Evolutionary conservation across 2,888 invertebrate species (phyloP), one percentile per base, ranked within the genome.

Genomic region (Thymelicus acteon): DNA sequence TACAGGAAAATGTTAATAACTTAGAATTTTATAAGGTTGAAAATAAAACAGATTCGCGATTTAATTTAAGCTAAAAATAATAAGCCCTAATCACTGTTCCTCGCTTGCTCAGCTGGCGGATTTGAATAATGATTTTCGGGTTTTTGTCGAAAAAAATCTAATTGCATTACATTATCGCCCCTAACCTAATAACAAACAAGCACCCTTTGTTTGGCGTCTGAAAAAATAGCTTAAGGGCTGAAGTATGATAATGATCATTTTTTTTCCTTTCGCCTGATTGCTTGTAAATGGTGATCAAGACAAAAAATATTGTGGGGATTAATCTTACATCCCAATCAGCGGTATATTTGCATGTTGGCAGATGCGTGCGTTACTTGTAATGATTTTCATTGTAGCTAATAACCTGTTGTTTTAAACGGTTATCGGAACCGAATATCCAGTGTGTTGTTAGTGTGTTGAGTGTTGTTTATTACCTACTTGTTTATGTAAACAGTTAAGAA

Each of bases 161-260:
- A 92, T 93, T 93, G 92, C 91, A 92, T 92, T 87, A 90, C 88
- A 92, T 93, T 93, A 92, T 92, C 93, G 92, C 93, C 92, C 93
- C 93, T 87, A 88, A 92, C 90, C 89, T 87, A 91, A 92, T 92
- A 93, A 90, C 90, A 91, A 91, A 92, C 87, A 90, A 88, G 85
- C 89, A 88, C 89, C 93, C 89, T 91, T 93, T 92, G 90, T 93
- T 92, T 90, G 87, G 82, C 77, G 82, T 88, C 91, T 92, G 91
- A 93, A 93, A 93, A 87, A 93, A 93, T 88, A 87, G 93, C 93
- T 90, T 85, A 88, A 93, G 93, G 93, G 93, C 93, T 93, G 90
- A 92, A 92, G 87, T 86, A 89, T 88, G 92, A 88, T 93, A 92
- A 93, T 92, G 87, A 92, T 89, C 88, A 82, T 87, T 92, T 91